phyloP scores from a whole-genome alignment of 2,113 vertebrate genomes.

The Cyphomyrus plagiostoma region DNA sequence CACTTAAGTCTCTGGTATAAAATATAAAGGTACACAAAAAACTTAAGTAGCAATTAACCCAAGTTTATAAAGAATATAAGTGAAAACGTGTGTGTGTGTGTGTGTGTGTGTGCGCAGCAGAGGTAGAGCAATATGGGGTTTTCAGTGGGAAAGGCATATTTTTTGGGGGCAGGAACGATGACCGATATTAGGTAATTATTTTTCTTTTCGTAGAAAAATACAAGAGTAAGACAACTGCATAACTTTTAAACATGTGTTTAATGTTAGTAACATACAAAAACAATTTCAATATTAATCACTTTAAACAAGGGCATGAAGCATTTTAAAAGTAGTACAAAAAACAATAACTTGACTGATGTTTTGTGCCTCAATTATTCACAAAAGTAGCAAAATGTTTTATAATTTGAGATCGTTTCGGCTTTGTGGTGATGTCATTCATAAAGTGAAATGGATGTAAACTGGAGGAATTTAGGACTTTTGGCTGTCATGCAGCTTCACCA shows the following conservation, averaged over 20 bases:
- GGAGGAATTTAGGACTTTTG: neutral
- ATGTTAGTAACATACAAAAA: neutral
- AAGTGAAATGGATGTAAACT: neutral
- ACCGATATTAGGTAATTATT: no score
- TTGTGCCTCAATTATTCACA: neutral
- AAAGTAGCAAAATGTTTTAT: neutral
- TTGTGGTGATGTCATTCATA: neutral
- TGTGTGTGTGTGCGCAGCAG: no score
- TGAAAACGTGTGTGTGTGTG: neutral
- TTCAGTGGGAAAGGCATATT: neutral
- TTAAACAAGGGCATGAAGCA: neutral
- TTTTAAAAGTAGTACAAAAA: neutral
- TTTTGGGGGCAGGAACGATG: no score
- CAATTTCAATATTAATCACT: neutral
- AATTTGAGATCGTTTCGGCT: neutral
- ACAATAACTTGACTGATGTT: neutral
- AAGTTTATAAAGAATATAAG: neutral
- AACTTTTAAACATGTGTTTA: neutral
- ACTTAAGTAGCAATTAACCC: neutral
- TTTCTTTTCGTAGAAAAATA: neutral
- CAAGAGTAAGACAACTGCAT: neutral
- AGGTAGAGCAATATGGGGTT: no score
- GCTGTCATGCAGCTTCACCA: neutral
- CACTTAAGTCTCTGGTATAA: neutral
- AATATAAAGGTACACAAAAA: neutral